phyloP scores from a whole-genome alignment of 2,113 vertebrate genomes.

The Clarias magur region DNA sequence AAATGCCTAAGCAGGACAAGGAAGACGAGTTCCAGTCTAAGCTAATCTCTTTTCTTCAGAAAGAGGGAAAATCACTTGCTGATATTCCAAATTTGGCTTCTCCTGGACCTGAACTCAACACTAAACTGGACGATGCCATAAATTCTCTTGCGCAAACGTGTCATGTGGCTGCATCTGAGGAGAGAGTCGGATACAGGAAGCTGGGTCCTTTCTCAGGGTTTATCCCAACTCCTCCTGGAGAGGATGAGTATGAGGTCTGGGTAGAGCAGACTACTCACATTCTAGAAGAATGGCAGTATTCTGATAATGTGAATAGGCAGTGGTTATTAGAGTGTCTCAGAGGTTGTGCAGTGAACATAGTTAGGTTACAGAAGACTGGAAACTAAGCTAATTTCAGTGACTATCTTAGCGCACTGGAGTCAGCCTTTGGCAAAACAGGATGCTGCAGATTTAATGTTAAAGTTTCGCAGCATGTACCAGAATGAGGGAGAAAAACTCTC shows the following conservation, averaged over 20 bases:
- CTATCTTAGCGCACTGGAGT: no score
- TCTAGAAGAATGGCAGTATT: neutral
- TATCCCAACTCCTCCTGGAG: neutral
- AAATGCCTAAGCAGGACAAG: neutral
- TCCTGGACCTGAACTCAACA: neutral
- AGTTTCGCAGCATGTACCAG: no score
- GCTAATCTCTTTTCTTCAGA: neutral
- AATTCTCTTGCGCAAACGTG: neutral
- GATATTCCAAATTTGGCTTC: neutral
- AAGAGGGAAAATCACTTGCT: neutral
- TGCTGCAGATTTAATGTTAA: no score
- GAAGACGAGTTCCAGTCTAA: neutral
- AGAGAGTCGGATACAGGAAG: neutral
- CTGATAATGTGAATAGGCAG: neutral
- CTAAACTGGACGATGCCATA: neutral
- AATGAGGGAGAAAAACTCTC: no score
- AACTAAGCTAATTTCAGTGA: no score
- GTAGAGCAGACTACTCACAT: neutral
- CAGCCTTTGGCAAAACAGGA: no score
- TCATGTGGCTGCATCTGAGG: neutral
- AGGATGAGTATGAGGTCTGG: neutral
- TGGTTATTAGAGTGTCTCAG: neutral
- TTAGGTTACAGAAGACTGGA: no score
- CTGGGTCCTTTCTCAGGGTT: neutral
- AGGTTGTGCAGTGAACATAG: neutral